Evolutionary conservation across 2,797 vertebrate species (phyloP).

Genomic region (Bradypodion pumilum): DNA sequence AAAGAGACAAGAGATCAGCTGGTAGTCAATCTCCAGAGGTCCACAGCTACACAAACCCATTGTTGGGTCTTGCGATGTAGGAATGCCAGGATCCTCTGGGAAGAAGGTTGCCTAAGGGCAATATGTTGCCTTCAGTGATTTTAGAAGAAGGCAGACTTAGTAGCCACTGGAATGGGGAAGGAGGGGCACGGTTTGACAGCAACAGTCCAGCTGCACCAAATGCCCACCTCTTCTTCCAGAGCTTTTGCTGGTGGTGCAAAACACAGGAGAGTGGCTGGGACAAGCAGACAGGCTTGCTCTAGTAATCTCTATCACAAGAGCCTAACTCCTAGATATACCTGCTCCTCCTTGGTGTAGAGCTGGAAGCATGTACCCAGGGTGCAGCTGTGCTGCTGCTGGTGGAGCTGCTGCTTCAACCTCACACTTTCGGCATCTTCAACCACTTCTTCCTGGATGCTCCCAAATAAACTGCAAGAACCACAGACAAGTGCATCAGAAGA

Average conservation of each 20-base stretch:
- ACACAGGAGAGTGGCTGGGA: not conserved
- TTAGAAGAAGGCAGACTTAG: not conserved
- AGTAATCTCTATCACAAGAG: not conserved
- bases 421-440: constrained; percentile 89
- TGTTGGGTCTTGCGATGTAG: not conserved
- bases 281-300: not conserved
- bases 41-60: not conserved
- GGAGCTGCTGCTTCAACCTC: constrained; percentile 83
- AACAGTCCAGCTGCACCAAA: not conserved
- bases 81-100: not conserved
- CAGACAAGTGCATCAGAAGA: not conserved
- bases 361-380: constrained; percentile 91
- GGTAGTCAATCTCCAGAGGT: not conserved
- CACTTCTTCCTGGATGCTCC: constrained; percentile 87
- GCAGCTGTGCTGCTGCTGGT: constrained; percentile 88
- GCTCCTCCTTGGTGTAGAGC: constrained; percentile 96
- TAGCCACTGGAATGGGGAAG: too few species aligned
- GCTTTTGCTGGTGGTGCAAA: not conserved
- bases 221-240: not conserved
- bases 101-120: too few species aligned
- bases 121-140: too few species aligned
- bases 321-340: constrained; percentile 74
- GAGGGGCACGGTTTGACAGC: not conserved
- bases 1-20: not conserved
- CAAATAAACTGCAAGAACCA: constrained; percentile 82